These are phyloP conservation scores for Dipodomys spectabilis DNA, from an alignment of 2,113 vertebrate species.

Conservation along the genomic window DNA sequence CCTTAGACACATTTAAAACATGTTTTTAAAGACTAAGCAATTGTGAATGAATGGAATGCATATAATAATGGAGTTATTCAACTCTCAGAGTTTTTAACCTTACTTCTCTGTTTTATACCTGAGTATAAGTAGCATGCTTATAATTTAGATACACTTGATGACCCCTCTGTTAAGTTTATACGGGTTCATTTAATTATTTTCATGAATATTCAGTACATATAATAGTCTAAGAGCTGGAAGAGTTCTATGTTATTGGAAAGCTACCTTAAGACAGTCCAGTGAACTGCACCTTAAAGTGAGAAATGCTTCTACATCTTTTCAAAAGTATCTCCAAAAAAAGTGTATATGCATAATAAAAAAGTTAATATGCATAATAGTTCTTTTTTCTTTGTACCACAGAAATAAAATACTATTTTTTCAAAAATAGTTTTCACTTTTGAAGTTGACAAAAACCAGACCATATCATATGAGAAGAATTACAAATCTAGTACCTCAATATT, in stretches of 20 bases:
- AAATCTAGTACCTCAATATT: conserved; percentile 11
- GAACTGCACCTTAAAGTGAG: conserved; percentile 12
- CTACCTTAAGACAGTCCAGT: neutral
- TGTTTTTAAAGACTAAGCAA: conserved; percentile 13
- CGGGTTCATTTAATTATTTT: conserved; percentile 14
- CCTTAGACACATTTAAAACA: neutral
- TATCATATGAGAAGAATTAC: conserved; percentile 31
- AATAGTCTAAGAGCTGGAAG: neutral
- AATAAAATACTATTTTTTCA: conserved; percentile 20
- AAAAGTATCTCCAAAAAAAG: neutral
- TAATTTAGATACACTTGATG: neutral
- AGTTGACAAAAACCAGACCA: neutral
- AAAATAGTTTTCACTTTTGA: neutral
- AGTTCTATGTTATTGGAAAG: conserved; percentile 9
- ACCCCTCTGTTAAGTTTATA: conserved; percentile 3
- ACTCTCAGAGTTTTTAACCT: neutral
- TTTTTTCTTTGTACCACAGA: no score
- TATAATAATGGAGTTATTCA: neutral
- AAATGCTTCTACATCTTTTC: neutral
- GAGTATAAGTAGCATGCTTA: neutral
- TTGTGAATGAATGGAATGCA: neutral
- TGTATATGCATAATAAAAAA: neutral
- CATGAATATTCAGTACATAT: neutral
- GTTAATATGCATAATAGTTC: neutral
- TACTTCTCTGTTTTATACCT: conserved; percentile 11